Evolutionary conservation across 1,140 invertebrate species (phyloP).

Genomic region (Ceratitis capitata): DNA sequence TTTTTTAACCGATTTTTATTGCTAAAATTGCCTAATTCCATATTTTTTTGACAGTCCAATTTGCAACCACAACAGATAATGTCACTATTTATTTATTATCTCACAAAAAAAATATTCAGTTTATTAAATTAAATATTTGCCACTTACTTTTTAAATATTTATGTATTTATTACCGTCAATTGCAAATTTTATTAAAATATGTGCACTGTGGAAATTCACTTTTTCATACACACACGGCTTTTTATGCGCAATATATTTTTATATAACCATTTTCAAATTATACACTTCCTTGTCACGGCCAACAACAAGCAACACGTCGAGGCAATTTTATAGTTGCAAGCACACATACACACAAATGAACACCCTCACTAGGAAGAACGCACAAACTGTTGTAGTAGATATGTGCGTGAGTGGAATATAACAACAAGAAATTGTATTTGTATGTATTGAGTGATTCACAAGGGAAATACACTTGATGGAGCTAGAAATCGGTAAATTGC

Average conservation of each 20-base stretch:
- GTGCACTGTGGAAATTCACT: neutral
- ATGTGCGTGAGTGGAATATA: neutral
- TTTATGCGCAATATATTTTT: slow-evolving; percentile 18
- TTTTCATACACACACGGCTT: neutral
- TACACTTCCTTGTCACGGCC: neutral
- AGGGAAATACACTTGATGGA: neutral
- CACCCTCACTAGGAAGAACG: neutral
- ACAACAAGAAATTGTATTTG: neutral
- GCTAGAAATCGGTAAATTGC: neutral
- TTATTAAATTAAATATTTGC: neutral
- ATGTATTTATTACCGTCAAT: too few relatives aligned
- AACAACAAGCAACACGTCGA: neutral
- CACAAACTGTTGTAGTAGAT: neutral
- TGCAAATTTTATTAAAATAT: too few relatives aligned
- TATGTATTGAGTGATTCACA: neutral
- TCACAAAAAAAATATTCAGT: too few relatives aligned
- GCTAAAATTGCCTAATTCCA: too few relatives aligned
- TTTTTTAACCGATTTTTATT: too few relatives aligned
- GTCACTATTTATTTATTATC: too few relatives aligned
- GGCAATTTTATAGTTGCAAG: neutral
- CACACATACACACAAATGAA: neutral
- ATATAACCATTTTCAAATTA: slow-evolving; percentile 11
- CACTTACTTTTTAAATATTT: too few relatives aligned
- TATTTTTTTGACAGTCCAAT: too few relatives aligned
- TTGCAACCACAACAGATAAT: too few relatives aligned